Evolutionary conservation across 1,140 invertebrate genomes (phyloP).

Genomic region (Lucilia cuprina): DNA sequence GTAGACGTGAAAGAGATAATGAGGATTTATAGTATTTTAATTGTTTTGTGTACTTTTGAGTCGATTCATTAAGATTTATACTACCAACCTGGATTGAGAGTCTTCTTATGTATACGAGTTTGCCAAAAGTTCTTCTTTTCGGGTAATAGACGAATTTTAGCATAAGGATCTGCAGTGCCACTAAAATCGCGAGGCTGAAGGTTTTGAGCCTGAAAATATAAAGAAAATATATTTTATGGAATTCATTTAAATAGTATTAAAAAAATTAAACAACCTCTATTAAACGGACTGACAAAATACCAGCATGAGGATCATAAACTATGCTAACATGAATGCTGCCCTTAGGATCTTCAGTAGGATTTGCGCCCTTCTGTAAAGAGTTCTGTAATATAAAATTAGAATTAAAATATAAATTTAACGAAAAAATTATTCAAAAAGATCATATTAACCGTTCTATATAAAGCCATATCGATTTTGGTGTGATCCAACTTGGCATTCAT

Average conservation of each 20-base stretch:
- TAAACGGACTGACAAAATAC: slow-evolving; percentile 65
- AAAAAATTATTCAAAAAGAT: background rate
- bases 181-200: slow-evolving; percentile 67
- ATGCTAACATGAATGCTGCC: slow-evolving; percentile 65
- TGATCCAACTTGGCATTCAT: slow-evolving; percentile 68
- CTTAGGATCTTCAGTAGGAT: slow-evolving; percentile 59
- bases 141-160: slow-evolving; percentile 68
- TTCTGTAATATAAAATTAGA: slow-evolving; percentile 43
- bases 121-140: slow-evolving; percentile 70
- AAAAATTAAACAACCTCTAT: slow-evolving; percentile 59
- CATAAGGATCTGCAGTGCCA: slow-evolving; percentile 69
- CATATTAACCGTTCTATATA: slow-evolving; percentile 62
- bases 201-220: slow-evolving; percentile 65
- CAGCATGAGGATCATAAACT: slow-evolving; percentile 64
- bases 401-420: background rate
- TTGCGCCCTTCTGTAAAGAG: slow-evolving; percentile 49
- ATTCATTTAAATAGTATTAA: too few species aligned
- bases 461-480: slow-evolving; percentile 66
- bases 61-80: too few species aligned
- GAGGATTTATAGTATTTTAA: too few species aligned
- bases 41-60: too few species aligned
- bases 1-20: too few species aligned
- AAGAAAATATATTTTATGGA: too few species aligned
- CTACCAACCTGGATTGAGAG: slow-evolving; percentile 68
- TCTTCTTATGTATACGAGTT: slow-evolving; percentile 70